Conservation (phyloP, 2,888 invertebrate genomes). For the Torymus auratus region DNA sequence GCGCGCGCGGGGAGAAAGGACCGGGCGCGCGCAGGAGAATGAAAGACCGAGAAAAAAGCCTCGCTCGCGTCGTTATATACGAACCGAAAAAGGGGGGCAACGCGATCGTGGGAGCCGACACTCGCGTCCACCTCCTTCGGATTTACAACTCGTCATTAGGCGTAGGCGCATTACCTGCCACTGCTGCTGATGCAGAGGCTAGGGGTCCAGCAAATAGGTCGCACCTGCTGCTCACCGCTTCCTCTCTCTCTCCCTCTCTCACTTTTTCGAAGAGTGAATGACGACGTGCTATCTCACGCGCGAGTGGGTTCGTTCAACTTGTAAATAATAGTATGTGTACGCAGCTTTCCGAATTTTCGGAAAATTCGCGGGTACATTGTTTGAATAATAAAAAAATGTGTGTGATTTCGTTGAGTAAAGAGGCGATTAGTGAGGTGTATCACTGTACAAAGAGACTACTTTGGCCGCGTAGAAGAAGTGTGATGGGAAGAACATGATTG, state of each 20-base stretch:
- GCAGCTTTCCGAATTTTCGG: too few species aligned
- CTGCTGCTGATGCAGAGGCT: background rate
- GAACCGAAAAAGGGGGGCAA: slow-evolving; percentile 35
- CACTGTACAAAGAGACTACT: too few species aligned
- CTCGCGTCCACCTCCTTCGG: background rate
- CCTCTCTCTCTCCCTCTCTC: slow-evolving; percentile 1
- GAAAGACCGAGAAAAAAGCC: too few species aligned
- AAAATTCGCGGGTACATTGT: too few species aligned
- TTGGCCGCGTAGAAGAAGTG: too few species aligned
- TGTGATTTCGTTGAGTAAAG: too few species aligned
- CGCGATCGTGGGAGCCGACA: slow-evolving; percentile 17
- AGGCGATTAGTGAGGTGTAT: too few species aligned
- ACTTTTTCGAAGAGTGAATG: slow-evolving; percentile 4
- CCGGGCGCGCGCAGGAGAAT: too few species aligned
- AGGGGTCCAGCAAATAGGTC: slow-evolving; percentile 48
- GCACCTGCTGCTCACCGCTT: slow-evolving; percentile 49
- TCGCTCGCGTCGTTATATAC: slow-evolving; percentile 25
- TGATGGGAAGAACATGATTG: too few species aligned
- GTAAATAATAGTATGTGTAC: too few species aligned
- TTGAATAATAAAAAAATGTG: too few species aligned
- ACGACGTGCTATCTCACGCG: slow-evolving; percentile 13
- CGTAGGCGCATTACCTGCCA: slow-evolving; percentile 31
- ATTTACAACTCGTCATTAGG: slow-evolving; percentile 44
- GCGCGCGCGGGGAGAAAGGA: too few species aligned
- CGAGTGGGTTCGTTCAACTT: slow-evolving; percentile 31